These are phyloP conservation scores for Dipodomys spectabilis DNA, from an alignment of 2,113 vertebrate genomes.

Conservation along the genomic window DNA sequence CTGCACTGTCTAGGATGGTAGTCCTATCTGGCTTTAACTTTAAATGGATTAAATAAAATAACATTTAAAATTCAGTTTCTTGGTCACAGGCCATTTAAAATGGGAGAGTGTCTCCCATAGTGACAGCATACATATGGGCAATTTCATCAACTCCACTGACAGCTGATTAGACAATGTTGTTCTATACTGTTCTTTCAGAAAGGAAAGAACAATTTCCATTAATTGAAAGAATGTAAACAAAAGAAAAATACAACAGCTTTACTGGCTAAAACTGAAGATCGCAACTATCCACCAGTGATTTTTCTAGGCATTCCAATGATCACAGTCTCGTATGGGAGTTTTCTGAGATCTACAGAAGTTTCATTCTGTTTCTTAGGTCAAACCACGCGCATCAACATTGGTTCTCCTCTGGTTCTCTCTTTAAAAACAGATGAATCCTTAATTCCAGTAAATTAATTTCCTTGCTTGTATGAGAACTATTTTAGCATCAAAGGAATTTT, in stretches of 20 bases:
- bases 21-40: background rate
- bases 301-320: conserved; percentile 20
- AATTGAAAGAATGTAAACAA: conserved; percentile 49
- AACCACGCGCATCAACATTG: background rate
- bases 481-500: conserved; percentile 14
- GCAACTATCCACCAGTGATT: background rate
- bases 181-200: background rate
- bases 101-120: background rate
- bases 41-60: background rate
- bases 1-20: background rate
- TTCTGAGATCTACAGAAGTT: background rate
- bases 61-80: conserved; percentile 15
- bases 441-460: background rate
- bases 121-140: background rate
- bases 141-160: background rate
- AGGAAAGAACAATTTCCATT: background rate
- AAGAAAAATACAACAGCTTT: conserved; percentile 15
- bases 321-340: background rate
- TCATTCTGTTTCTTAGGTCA: background rate
- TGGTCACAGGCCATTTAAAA: background rate
- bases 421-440: background rate
- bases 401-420: background rate
- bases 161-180: background rate
- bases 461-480: background rate
- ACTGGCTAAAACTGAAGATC: background rate